A percentile compares a stretch with the other conserved stretches of the same genome.
Evolutionary conservation across 1,140 invertebrate genomes (phyloP).

Genomic region (Venturia canescens): DNA sequence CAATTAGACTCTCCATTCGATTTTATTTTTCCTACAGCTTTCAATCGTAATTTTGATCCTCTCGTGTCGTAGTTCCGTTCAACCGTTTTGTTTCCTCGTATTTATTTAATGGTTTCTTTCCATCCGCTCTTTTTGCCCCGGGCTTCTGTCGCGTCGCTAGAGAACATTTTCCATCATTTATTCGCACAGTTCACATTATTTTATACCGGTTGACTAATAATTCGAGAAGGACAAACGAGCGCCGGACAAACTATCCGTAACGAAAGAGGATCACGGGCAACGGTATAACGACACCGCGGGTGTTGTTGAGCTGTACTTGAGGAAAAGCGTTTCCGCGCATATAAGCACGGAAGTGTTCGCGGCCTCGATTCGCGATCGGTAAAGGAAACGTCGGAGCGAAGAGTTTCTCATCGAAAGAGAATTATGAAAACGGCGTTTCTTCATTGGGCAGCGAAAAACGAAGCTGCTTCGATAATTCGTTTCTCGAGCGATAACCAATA

Average conservation of each 20-base stretch:
- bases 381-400: neutral
- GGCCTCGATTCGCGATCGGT: neutral
- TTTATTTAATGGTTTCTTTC: neutral
- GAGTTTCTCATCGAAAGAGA: slow-evolving; percentile 32
- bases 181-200: neutral
- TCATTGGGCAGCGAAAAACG: neutral
- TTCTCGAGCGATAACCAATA: slow-evolving; percentile 57
- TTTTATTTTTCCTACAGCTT: too few relatives aligned
- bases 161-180: neutral
- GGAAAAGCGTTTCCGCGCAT: slow-evolving; percentile 44
- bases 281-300: neutral
- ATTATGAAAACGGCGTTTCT: neutral
- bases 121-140: neutral
- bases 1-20: too few relatives aligned
- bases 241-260: slow-evolving; percentile 25
- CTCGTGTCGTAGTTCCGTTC: too few relatives aligned
- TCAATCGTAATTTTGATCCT: too few relatives aligned
- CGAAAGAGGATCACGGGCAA: neutral
- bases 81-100: too few relatives aligned
- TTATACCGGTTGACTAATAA: neutral
- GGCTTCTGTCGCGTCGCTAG: neutral
- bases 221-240: neutral
- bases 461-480: slow-evolving; percentile 31
- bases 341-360: slow-evolving; percentile 56
- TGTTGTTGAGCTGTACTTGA: neutral